These are phyloP conservation scores for Nephotettix cincticeps DNA, from an alignment of 1,140 invertebrate genomes.

Conservation along the genomic window DNA sequence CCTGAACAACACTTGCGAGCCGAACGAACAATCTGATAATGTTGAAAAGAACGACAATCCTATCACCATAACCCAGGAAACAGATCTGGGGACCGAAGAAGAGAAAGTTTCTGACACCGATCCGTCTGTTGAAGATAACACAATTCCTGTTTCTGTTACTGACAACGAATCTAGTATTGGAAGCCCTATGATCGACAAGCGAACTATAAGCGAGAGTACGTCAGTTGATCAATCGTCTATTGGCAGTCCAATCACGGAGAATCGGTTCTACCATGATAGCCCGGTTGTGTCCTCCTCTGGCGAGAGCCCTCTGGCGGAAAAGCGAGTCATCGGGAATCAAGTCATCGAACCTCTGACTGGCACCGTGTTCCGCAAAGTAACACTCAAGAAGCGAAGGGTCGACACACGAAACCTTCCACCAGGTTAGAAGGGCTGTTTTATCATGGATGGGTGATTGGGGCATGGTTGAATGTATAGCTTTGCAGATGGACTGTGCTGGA, in stretches of 20 bases:
- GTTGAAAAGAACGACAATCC: neutral
- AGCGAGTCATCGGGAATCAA: conserved; percentile 21
- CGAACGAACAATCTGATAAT: neutral
- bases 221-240: conserved; percentile 22
- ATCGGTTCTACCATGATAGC: conserved; percentile 10
- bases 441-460: too few species aligned
- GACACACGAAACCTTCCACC: conserved; percentile 34
- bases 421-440: conserved; percentile 28
- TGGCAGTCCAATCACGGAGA: conserved; percentile 6
- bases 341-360: conserved; percentile 49
- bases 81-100: neutral
- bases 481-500: too few species aligned
- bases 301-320: conserved; percentile 28
- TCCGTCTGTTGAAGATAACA: neutral
- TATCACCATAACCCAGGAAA: neutral
- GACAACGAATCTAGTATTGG: conserved; percentile 10
- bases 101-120: neutral
- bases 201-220: conserved; percentile 11
- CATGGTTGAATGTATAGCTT: too few species aligned
- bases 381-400: conserved; percentile 27
- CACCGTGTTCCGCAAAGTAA: conserved; percentile 53
- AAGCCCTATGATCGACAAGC: neutral
- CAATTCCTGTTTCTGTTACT: neutral
- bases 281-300: neutral
- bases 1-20: neutral